A percentile compares a stretch with the other conserved stretches of the same genome.
Conservation (phyloP, 2,888 invertebrate genomes). For the Sicus ferrugineus region DNA sequence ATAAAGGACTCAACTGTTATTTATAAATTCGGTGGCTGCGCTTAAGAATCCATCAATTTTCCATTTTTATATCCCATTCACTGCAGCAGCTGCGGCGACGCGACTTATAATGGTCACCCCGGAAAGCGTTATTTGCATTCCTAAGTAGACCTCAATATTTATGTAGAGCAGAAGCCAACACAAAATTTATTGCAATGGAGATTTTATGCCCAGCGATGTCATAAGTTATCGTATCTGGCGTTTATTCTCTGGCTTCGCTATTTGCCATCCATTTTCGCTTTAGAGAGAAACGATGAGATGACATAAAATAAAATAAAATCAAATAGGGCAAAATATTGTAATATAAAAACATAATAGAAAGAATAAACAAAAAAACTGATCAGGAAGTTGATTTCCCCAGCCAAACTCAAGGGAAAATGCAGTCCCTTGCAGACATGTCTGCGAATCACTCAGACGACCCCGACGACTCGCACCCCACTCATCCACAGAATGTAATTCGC, state of each 20-base stretch:
- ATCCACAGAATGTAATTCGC: not conserved
- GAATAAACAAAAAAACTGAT: too few species aligned
- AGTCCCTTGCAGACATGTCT: constrained; percentile 18
- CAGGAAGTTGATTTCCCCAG: too few species aligned
- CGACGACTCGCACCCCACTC: not conserved
- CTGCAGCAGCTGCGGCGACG: not conserved
- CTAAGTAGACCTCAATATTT: not conserved
- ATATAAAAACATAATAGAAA: too few species aligned
- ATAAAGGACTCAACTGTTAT: constrained; percentile 8
- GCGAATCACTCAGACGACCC: not conserved
- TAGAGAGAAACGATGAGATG: not conserved
- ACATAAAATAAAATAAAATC: too few species aligned
- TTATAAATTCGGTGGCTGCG: not conserved
- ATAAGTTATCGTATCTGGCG: not conserved
- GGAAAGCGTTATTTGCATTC: not conserved
- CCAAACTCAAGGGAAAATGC: too few species aligned
- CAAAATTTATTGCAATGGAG: not conserved
- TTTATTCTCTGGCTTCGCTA: not conserved
- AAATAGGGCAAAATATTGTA: too few species aligned
- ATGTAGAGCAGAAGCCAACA: not conserved
- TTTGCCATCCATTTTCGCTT: not conserved
- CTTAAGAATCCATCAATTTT: constrained; percentile 1
- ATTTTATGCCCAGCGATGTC: not conserved
- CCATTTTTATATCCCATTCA: not conserved
- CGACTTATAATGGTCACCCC: not conserved